Evolutionary conservation across 2,113 vertebrate species (phyloP).

Genomic region (Rhagologus leucostigma): DNA sequence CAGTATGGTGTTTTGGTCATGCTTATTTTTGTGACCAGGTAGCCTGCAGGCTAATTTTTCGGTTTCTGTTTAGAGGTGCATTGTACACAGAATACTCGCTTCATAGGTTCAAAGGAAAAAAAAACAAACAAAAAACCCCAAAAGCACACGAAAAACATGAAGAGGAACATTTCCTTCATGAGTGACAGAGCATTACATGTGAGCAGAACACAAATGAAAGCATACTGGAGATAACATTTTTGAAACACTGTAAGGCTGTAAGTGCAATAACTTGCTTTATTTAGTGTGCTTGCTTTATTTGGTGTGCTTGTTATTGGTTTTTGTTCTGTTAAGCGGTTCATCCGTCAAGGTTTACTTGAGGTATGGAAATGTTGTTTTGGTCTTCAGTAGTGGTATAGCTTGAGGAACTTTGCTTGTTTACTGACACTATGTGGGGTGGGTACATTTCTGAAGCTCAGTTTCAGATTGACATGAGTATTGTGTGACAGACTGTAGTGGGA

Average conservation of each 20-base stretch:
- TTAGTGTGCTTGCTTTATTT: neutral
- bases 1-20: neutral
- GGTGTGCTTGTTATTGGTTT: neutral
- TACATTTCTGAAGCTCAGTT: neutral
- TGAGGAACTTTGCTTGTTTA: neutral
- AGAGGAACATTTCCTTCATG: neutral
- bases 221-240: neutral
- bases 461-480: neutral
- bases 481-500: neutral
- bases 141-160: neutral
- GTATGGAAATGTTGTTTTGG: neutral
- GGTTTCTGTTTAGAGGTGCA: neutral
- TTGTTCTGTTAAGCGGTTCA: neutral
- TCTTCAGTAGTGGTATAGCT: neutral
- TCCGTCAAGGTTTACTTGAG: neutral
- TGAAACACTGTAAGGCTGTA: neutral
- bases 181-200: neutral
- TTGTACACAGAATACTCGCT: neutral
- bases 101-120: neutral
- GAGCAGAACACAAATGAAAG: neutral
- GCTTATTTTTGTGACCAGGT: neutral
- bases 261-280: neutral
- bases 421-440: rapidly evolving
- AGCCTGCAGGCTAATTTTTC: neutral
- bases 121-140: neutral